Evolutionary conservation across 1,140 invertebrate genomes (phyloP).

Genomic region (Zeugodacus cucurbitae): DNA sequence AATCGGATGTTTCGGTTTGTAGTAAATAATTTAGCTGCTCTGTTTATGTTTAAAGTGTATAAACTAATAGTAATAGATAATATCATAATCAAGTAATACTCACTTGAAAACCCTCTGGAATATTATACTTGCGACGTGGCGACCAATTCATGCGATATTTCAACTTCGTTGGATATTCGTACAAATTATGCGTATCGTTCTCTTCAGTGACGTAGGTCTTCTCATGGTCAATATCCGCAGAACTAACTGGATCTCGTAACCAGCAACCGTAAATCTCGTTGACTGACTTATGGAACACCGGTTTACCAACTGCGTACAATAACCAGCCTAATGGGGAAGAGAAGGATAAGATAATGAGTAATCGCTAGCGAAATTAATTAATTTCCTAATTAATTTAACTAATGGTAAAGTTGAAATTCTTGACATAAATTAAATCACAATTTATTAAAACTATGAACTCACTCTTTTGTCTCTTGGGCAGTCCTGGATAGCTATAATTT

Average conservation of each 20-base stretch:
- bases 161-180: slow-evolving; percentile 81
- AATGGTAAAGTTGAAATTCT: no score
- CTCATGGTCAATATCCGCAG: slow-evolving; percentile 70
- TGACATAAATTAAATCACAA: no score
- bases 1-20: no score
- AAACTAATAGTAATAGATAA: no score
- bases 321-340: slow-evolving; percentile 76
- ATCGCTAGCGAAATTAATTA: not conserved
- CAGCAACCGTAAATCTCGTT: slow-evolving; percentile 83
- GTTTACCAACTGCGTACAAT: slow-evolving; percentile 90
- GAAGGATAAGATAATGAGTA: not conserved
- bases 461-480: slow-evolving; percentile 71
- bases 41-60: no score
- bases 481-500: slow-evolving; percentile 70
- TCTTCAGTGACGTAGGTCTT: slow-evolving; percentile 88
- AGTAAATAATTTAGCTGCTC: no score
- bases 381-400: no score
- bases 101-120: slow-evolving; percentile 63
- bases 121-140: slow-evolving; percentile 64
- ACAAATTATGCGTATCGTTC: slow-evolving; percentile 76
- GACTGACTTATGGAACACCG: slow-evolving; percentile 85
- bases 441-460: slow-evolving; percentile 47
- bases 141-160: slow-evolving; percentile 71
- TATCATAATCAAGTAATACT: slow-evolving; percentile 22
- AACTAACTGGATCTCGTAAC: slow-evolving; percentile 82